Base-by-base conservation (phyloP, 2,113 vertebrate species). In the Ictidomys tridecemlineatus region DNA sequence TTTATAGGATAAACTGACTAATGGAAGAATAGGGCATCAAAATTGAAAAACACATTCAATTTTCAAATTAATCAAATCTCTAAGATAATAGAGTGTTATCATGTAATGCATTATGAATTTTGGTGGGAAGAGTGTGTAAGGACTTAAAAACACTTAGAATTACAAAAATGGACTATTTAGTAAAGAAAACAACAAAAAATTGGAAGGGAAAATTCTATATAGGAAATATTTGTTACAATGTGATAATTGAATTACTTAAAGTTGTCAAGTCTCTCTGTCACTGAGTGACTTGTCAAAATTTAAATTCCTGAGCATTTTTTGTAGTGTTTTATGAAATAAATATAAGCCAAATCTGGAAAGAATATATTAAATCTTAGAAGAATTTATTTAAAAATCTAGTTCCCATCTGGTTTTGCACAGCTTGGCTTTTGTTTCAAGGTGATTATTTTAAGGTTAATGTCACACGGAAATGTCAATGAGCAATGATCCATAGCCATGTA, bases 381-480 rank as follows among this genome's bases (percentile, higher is more conserved):
- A 17, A 28, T 74, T 42, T 69, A 58, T 79, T 85, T 86, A n/a
- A 89, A 85, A 93, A 74, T 48, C 42, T 5, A 84, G 2, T 85
- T 89, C 16, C 32, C 26, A 89, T 74, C 78, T 78, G 42, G 10
- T 77, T 28, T 94, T 13, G 48, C 51, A 89, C 42, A 87, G 77
- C 70, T 84, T 37, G 12, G n/a, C 28, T 76, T 95, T 85, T 92
- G 78, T 92, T 85, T 45, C 30, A 89, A 85, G n/a, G 65, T 79
- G 53, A 89, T 88, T 89, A 28, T 82, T 89, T 85, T 34, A 39
- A 95, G 85, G 30, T 67, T 51, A 79, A 39, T 74, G 65, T 58
- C 82, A 45, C 22, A 20, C 48, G 13, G 11, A 88, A 8, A 45
- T 87, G 63, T 69, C 84, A 83, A 22, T 1, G 26, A 85, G 30